Base-by-base conservation (phyloP, 2,888 invertebrate genomes). In the Geotrupes spiniger region DNA sequence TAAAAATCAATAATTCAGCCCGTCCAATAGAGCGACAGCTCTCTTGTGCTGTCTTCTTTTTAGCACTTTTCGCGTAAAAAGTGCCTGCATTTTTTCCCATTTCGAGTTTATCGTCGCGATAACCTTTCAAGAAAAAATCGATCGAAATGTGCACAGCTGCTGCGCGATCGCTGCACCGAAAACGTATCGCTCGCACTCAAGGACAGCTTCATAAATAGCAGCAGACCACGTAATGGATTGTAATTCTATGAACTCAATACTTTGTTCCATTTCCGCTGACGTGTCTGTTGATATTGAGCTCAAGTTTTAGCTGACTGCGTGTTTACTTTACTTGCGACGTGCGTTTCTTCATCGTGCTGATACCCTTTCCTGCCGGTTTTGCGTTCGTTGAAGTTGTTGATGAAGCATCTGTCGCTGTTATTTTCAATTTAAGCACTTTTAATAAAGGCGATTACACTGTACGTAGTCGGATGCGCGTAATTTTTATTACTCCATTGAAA, bases 1-100 rank as follows among this genome's bases (percentile, higher is more conserved):
- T 17, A 46, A 46, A 46, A 46, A 46, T 46, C 46, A 46, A 46
- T 46, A 46, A 46, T 46, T 40, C 33, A 33, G 33, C 14, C 15
- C 11, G 11, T 33, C 33, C 33, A 33, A 33, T 33, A 33, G n/a
- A n/a, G 33, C 33, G 33, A 15, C 33, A 12, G 33, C 33, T 33
- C n/a, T n/a, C 14, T 8, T 12, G 15, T 14, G 12, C 33, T 33
- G 15, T 10, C 33, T 33, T 33, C 14, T 33, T 33, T 33, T 33
- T 33, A 33, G 10, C 15, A n/a, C 15, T 14, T 9, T 10, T 14
- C 8, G 8, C 8, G 10, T 12, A 12, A 33, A 14, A 33, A 33
- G 15, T 14, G 3, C 11, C 33, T 14, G 11, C n/a, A 12, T 14
- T 15, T 33, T 33, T 33, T 10, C 9, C 9, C 14, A 15, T 15